Evolutionary conservation across 2,888 invertebrate species (phyloP).

Genomic region (Leuctra nigra): DNA sequence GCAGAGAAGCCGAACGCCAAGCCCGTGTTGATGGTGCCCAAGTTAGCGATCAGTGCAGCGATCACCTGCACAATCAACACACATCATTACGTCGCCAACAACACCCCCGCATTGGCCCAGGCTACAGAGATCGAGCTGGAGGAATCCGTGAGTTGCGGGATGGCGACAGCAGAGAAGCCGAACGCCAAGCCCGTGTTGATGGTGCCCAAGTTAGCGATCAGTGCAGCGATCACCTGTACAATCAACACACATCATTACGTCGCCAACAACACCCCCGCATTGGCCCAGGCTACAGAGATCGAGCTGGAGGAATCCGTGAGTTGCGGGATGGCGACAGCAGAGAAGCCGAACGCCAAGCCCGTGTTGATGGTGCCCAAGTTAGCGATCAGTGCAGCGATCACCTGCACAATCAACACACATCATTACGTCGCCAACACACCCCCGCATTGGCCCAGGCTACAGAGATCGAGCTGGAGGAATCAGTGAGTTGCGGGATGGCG

Average conservation of each 20-base stretch:
- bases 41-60: conserved; percentile 56
- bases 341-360: conserved; percentile 63
- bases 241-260: too few relatives aligned
- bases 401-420: too few relatives aligned
- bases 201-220: conserved; percentile 59
- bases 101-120: too few relatives aligned
- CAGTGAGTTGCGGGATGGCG: conserved; percentile 53
- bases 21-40: conserved; percentile 63
- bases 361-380: conserved; percentile 64
- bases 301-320: conserved; percentile 44
- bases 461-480: conserved; percentile 44
- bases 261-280: too few relatives aligned
- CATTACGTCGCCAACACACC: too few relatives aligned
- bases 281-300: too few relatives aligned
- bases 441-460: too few relatives aligned
- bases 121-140: conserved; percentile 47
- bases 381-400: conserved; percentile 55
- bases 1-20: conserved; percentile 65
- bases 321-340: conserved; percentile 59
- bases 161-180: conserved; percentile 59
- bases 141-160: conserved; percentile 50
- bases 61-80: conserved; percentile 44
- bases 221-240: conserved; percentile 53
- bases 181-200: conserved; percentile 65
- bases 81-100: too few relatives aligned